Conservation (phyloP, 1,140 invertebrate genomes). For the Diorhabda sublineata region DNA sequence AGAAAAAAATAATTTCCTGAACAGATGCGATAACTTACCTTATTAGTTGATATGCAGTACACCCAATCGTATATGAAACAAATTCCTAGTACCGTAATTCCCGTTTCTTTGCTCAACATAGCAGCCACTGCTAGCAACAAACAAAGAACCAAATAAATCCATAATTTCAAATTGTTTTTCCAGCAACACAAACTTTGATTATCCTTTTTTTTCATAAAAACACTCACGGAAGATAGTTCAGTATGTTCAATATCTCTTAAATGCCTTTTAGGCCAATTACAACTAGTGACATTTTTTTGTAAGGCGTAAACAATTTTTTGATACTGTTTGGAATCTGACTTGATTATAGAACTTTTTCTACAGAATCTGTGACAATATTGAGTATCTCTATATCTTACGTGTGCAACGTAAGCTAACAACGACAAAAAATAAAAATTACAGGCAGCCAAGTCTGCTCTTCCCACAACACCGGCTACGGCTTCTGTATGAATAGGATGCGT, state of each 20-base stretch:
- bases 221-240: slow-evolving; percentile 18
- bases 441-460: slow-evolving; percentile 87
- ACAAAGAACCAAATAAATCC: slow-evolving; percentile 52
- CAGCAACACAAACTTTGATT: slow-evolving; percentile 32
- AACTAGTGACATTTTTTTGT: slow-evolving; percentile 39
- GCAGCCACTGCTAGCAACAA: slow-evolving; percentile 62
- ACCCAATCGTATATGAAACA: slow-evolving; percentile 74
- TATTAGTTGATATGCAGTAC: slow-evolving; percentile 23
- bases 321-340: slow-evolving; percentile 29
- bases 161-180: slow-evolving; percentile 51
- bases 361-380: slow-evolving; percentile 21
- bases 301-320: slow-evolving; percentile 37
- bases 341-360: slow-evolving; percentile 7
- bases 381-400: slow-evolving; percentile 56
- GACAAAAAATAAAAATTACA: slow-evolving; percentile 87
- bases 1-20: too few species aligned
- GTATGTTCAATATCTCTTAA: slow-evolving; percentile 21
- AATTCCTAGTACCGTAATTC: slow-evolving; percentile 83
- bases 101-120: slow-evolving; percentile 87
- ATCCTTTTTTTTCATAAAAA: slow-evolving; percentile 9
- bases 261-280: slow-evolving; percentile 38
- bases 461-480: slow-evolving; percentile 92
- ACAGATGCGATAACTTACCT: slow-evolving; percentile 18
- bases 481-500: slow-evolving; percentile 96
- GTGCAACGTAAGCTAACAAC: slow-evolving; percentile 74